Evolutionary conservation across 2,797 vertebrate species (phyloP).

Genomic region (Agapornis canus): DNA sequence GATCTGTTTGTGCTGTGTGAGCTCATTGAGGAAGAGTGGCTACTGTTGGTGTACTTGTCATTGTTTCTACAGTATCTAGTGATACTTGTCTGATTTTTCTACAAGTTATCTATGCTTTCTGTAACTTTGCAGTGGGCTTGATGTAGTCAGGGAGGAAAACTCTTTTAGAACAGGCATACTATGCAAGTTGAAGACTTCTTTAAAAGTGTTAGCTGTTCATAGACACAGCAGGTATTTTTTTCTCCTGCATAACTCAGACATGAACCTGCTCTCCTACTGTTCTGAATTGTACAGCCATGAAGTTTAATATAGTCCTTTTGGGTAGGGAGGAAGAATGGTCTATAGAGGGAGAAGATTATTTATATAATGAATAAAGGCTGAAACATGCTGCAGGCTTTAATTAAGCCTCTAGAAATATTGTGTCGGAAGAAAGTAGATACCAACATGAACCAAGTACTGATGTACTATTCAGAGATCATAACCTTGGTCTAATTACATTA

Average conservation of each 20-base stretch:
- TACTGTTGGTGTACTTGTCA: accelerated
- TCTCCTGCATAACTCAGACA: background rate
- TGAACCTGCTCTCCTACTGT: background rate
- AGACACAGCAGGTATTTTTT: accelerated
- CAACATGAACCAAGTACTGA: background rate
- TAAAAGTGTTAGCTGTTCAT: background rate
- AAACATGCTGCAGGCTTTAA: constrained; percentile 15
- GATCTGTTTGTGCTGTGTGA: background rate
- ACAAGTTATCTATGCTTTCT: background rate
- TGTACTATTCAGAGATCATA: constrained; percentile 49
- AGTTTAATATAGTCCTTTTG: background rate
- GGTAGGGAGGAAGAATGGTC: background rate
- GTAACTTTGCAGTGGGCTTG: background rate
- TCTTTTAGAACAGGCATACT: accelerated
- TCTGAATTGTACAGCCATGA: background rate
- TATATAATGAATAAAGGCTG: background rate
- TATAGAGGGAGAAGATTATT: background rate
- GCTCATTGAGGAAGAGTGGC: accelerated
- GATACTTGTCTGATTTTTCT: background rate
- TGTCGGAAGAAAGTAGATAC: constrained; percentile 9
- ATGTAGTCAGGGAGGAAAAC: background rate
- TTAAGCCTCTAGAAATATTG: constrained; percentile 50
- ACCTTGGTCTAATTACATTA: constrained; percentile 61
- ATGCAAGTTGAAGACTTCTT: accelerated
- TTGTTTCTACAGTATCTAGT: background rate